Percentiles rank a stretch among this genome's conserved stretches.
Conservation (phyloP, 2,888 invertebrate genomes). For the Argyresthia albistria region DNA sequence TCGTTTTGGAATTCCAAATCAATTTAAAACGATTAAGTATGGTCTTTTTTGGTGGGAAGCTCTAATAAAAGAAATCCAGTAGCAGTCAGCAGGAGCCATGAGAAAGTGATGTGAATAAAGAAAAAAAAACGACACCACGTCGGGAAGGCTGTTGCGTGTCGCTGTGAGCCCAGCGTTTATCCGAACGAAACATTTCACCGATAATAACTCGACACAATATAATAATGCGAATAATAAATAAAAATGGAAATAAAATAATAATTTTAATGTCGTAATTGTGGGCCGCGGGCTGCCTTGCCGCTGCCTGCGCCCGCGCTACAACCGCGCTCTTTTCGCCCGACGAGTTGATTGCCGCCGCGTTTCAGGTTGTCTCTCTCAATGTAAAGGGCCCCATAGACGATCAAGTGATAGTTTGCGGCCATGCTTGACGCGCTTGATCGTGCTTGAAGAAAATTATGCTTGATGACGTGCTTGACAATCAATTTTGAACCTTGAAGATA, state of each 20-base stretch:
- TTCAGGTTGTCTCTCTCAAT: conserved; percentile 53
- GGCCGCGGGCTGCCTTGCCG: conserved; percentile 48
- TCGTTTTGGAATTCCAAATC: too few species aligned
- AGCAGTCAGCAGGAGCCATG: conserved; percentile 55
- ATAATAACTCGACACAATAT: conserved; percentile 73
- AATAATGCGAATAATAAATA: conserved; percentile 73
- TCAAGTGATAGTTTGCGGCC: too few species aligned
- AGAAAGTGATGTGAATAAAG: conserved; percentile 52
- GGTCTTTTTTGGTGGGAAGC: background rate
- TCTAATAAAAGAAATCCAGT: conserved; percentile 38
- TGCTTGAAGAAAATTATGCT: too few species aligned
- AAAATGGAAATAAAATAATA: conserved; percentile 72
- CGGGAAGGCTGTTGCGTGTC: conserved; percentile 52
- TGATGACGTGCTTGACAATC: too few species aligned
- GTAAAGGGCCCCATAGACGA: conserved; percentile 37
- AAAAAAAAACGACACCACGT: conserved; percentile 18
- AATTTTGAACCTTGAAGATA: too few species aligned
- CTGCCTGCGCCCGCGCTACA: conserved; percentile 15
- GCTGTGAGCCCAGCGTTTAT: conserved; percentile 55
- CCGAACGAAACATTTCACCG: conserved; percentile 72
- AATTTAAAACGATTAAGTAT: background rate
- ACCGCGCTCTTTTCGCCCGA: conserved; percentile 45
- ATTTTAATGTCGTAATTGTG: conserved; percentile 70
- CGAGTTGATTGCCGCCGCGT: conserved; percentile 46
- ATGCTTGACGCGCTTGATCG: too few species aligned